Base-by-base conservation (phyloP, 1,140 invertebrate species). In the Monochamus saltuarius region DNA sequence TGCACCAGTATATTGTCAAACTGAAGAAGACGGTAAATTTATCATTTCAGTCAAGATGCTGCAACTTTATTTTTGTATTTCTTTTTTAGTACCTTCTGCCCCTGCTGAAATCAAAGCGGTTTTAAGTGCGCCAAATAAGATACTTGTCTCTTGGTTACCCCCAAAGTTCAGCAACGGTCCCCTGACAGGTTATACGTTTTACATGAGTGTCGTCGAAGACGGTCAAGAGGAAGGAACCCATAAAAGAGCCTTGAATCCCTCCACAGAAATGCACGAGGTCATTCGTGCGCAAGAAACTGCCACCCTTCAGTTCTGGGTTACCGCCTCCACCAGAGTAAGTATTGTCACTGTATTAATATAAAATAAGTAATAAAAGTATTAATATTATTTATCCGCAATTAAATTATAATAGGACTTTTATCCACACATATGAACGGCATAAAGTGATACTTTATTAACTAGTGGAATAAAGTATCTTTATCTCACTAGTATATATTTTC, bases 81-180 rank as follows among this genome's bases (percentile, higher is more conserved):
- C 13, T 22, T 59, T 77, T 79, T 57, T 74, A 90, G 87, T 95
- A 62, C 94, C 94, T 42, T 90, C 89, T 61, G 83, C 88, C 37
- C 94, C 94, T 40, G 89, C 88, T 4, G 87, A 88, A 65, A 92
- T 97, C 42, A 97, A 96, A 80, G 92, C 92, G 1, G 85, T 92
- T 35, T 84, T 92, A 10, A 91, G 88, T 59, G 91, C 89, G 29
- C 80, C 86, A 34, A 90, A 88, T 61, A 91, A 91, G 72, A 89
- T 97, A 56, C 80, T 95, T 22, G 87, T 97, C 8, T 91, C 92
- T 7, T 97, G 95, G 91, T 80, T 89, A 66, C 88, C 88, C 16
- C 91, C 91, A 2, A 74, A 82, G 9, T 82, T 84, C 61, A 84
- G 84, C 39, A 92, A 92, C 74, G 91, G 91, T 10, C 81, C 88